Evolutionary conservation across 2,888 invertebrate genomes (phyloP), one percentile per base, ranked within the genome.

Genomic region (Melanostoma mellinum): DNA sequence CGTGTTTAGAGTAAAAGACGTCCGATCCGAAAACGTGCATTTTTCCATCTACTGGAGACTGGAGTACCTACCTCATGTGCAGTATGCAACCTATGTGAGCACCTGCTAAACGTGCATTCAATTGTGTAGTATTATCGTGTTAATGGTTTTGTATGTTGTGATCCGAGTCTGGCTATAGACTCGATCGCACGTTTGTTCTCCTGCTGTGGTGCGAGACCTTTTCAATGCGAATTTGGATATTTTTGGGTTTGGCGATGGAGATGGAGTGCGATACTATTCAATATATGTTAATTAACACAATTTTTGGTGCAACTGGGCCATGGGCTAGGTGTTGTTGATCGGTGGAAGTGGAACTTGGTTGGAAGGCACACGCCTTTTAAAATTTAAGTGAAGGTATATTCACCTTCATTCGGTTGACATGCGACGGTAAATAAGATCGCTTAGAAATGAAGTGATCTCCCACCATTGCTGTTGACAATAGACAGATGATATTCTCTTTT

Each of bases 201-300:
- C 61, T 20, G 61, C 61, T 60, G 60, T 38, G 20, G 20, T 20
- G 20, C 6, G 20, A 30, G 58, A 53, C 60, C 56, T 53, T 58
- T 58, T 20, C 60, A 67, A 60, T 33, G 63, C 4, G 40, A 65
- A 53, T 69, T 80, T 69, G 56, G 52, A 4, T 56, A 50, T 30
- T 80, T 61, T 32, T 3, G 68, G 80, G 65, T 60, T 80, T 20
- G 75, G 65, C 71, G 20, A 20, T 53, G 9, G 2, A 60, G 58
- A 63, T 63, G 48, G 48, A 63, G 6, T 0, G 3, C 55, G 79
- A 74, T 61, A 74, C 48, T 9, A 56, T 65, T 52, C 33, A 44
- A 69, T 79, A 20, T 20, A 80, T 80, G 75, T 71, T 80, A 80
- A 80, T 80, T 76, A 80, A 48, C 80, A 58, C 61, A 52, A 20